These are phyloP conservation scores for Epizoanthus illoricatus DNA, from an alignment of 92 coral and sea anemone species.

Conservation along the genomic window DNA sequence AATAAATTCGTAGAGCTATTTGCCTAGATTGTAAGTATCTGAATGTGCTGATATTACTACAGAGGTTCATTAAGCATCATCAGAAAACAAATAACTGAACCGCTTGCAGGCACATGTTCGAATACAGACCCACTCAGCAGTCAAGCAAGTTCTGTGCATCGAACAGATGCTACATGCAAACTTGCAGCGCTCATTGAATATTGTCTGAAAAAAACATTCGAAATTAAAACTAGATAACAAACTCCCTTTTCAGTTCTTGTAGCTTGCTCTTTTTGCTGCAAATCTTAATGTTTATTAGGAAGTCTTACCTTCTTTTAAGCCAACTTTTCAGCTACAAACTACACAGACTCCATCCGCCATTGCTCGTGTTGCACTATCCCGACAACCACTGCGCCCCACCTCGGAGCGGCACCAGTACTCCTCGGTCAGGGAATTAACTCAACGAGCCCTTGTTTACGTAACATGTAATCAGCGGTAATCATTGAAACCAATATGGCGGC, in stretches of 20 bases:
- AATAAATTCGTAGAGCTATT: too few species aligned
- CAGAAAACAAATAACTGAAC: too few species aligned
- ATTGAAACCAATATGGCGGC: conserved; percentile 25
- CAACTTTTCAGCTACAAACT: neutral
- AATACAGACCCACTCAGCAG: too few species aligned
- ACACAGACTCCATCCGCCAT: conserved; percentile 22
- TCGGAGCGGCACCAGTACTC: conserved; percentile 16
- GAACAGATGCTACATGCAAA: neutral
- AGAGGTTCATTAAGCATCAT: too few species aligned
- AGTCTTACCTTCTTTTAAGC: conserved; percentile 17
- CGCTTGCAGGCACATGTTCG: too few species aligned
- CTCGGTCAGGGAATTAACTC: conserved; percentile 17
- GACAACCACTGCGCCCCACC: neutral
- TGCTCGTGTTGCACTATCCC: neutral
- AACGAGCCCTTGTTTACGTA: conserved; percentile 46
- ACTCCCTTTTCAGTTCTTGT: neutral
- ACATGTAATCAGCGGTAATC: conserved; percentile 39
- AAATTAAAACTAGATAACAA: neutral
- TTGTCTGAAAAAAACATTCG: neutral
- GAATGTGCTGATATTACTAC: too few species aligned
- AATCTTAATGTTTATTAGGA: neutral
- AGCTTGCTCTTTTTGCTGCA: neutral
- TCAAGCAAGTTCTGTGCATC: too few species aligned
- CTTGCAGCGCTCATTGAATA: neutral
- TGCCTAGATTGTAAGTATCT: too few species aligned